Evolutionary conservation across 2,113 vertebrate species (phyloP), one percentile per base, ranked within the genome.

Genomic region (Lutjanus erythropterus): DNA sequence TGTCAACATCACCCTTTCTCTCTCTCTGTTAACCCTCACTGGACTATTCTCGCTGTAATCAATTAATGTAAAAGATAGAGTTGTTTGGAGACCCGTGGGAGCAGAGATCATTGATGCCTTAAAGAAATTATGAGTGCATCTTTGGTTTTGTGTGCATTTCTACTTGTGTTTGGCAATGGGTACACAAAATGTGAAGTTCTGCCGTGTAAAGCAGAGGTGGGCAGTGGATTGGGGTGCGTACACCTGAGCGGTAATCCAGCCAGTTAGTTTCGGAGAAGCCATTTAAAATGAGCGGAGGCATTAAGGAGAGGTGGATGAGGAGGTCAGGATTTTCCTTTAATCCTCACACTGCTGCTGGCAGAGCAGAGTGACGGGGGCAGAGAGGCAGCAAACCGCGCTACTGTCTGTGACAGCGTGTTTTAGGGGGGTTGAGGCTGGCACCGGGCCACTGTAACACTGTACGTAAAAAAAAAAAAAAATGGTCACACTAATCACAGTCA

Each of bases 271-370:
- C 15, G 52, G 68, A 83, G 75, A 78, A 88, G 77, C 78, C 81
- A 39, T 90, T 90, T 91, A 88, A 88, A 88, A 64, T 52, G 72
- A 90, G 85, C 76, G 3, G 37, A 53, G 85, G 83, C 69, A 58
- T 86, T 85, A 82, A 49, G 60, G 81, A 59, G 69, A 78, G 83
- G 69, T 52, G 53, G 78, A 71, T 29, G 70, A 86, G 74, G 80
- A 88, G 91, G 86, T 92, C 81, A 66, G 87, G 89, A 67, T 88
- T 89, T 91, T 75, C 78, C 73, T 78, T 86, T 90, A 92, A 94
- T 92, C 90, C 89, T 86, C 75, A 83, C 81, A 50, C 80, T 37
- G 75, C 80, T 82, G 71, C 82, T 84, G 84, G 75, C 76, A 78
- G 44, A 80, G 67, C 18, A 42, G 79, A 72, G 68, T 23, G 64